Evolutionary conservation across 1,140 invertebrate genomes (phyloP), one percentile per base, ranked within the genome.

Genomic region (Heliconius himera): DNA sequence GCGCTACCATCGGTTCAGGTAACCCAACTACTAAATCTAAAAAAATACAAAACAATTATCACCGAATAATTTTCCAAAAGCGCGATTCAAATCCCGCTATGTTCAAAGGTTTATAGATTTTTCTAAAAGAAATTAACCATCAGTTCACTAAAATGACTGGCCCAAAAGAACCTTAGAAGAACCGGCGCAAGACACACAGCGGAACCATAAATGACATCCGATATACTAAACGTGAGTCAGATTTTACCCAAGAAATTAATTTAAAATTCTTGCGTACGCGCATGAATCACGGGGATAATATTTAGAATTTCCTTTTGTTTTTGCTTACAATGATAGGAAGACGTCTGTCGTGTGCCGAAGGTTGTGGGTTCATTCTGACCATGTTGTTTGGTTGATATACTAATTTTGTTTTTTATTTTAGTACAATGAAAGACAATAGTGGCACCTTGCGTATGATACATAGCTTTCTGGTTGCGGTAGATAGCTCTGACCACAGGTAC

Each of bases 141-240:
- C 49, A 20, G 1, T 51, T 51, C 49, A 51, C 49, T 51, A 20
- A 51, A 51, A 20, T 18, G 16, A 51, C 49, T 51, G 49, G 5
- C 18, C 18, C 18, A 51, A 8, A n/a, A n/a, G n/a, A n/a, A 20
- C 16, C 18, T 13, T 46, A 46, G 41, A 51, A 51, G 49, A 51
- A 8, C 49, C 49, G 49, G 18, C 49, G 49, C 49, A 51, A 51
- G 49, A 18, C 20, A 51, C 54, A 9, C 20, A 4, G 26, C 60
- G 60, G 26, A 66, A 16, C 60, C 26, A 66, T 60, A 66, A 60
- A 60, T 51, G 73, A 75, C 73, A 54, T 75, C 73, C 73, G 73
- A 73, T 46, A 49, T 29, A 16, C 46, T 36, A 16, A 75, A 9
- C 49, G 11, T 75, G 73, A 56, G 26, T 75, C 73, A 75, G 51